Evolutionary conservation across 1,140 invertebrate species (phyloP), one percentile per base, ranked within the genome.

Genomic region (Drosophila kurseongensis): DNA sequence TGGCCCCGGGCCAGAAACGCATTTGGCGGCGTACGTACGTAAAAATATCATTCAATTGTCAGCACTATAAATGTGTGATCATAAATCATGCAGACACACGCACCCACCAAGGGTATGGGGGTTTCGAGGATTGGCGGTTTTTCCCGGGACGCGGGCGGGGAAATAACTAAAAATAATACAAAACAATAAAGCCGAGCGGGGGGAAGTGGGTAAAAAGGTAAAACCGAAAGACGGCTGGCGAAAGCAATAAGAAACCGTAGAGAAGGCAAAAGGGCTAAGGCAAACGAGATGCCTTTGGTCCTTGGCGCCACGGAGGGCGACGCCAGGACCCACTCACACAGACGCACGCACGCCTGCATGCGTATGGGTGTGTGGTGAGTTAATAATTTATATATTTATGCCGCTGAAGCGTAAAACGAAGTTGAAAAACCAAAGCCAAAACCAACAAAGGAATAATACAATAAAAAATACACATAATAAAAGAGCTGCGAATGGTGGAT

Each of bases 1-100:
- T 12, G 56, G 57, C 8, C 36, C 4, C 14, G 2, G 8, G 42
- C 72, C 42, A 18, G 65, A 58, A 78, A 66, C 65, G 72, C 73
- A 66, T 71, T 84, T 68, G 77, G 66, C 58, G 63, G 60, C 52
- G 29, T 32, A 69, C 62, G 51, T 58, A 73, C 60, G 61, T 50
- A 75, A 75, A 90, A 90, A 90, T 90, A 82, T 90, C 86, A 85
- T 90, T 90, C 86, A 90, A 86, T 90, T 90, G 86, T 90, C 86
- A 90, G 86, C 86, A 80, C 86, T 90, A 90, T 82, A 90, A 90
- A 90, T 90, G 81, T 81, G 72, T 78, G 86, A 86, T 90, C 86
- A 90, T 90, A 90, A 90, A 90, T 90, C 86, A 90, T 85, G 78
- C 67, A 79, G 75, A 75, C 85, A 85, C 65, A 74, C 66, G 58